These are phyloP conservation scores for Piaya cayana DNA, from an alignment of 2,113 vertebrate species.

Conservation along the genomic window DNA sequence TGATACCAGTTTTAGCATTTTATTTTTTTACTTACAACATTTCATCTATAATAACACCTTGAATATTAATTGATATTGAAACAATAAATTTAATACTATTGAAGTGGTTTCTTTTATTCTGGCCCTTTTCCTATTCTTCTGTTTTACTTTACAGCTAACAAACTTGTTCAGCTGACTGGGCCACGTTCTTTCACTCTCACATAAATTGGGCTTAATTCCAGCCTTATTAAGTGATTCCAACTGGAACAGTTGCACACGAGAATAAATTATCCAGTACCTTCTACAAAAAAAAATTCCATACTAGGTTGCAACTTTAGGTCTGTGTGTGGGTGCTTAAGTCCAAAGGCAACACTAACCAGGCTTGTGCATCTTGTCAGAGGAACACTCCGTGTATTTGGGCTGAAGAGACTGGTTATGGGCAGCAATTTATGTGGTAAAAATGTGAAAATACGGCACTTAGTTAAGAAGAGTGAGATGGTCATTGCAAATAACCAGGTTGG, in stretches of 20 bases:
- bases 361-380: background rate
- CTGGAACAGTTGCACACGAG: background rate
- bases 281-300: background rate
- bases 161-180: background rate
- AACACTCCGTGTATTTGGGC: background rate
- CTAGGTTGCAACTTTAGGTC: background rate
- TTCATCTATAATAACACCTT: background rate
- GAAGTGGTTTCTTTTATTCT: background rate
- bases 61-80: background rate
- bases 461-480: background rate
- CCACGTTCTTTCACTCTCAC: background rate
- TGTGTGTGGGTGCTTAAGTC: background rate
- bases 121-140: too few relatives aligned
- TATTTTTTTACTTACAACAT: background rate
- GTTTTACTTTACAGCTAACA: background rate
- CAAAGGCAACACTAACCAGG: background rate
- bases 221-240: background rate
- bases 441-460: background rate
- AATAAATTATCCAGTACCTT: background rate
- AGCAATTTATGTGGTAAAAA: background rate
- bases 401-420: background rate
- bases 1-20: background rate
- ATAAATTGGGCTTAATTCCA: background rate
- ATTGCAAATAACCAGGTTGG: background rate
- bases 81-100: background rate